Evolutionary conservation across 2,113 vertebrate species (phyloP), one percentile per base, ranked within the genome.

Genomic region (Ardeotis arabs): DNA sequence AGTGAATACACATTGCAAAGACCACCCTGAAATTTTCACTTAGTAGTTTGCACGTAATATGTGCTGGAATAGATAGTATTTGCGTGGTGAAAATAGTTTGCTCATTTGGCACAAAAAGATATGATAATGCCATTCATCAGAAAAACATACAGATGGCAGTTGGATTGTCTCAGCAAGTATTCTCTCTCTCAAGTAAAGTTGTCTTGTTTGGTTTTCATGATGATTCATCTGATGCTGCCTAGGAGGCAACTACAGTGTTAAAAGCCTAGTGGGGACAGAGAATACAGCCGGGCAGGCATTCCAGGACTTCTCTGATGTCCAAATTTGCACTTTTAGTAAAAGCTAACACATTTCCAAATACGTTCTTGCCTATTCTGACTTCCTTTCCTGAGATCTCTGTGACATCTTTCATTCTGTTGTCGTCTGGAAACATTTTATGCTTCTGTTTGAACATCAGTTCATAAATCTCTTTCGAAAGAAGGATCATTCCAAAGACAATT

Each of bases 61-160:
- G 35, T 64, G 55, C 76, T 87, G 91, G 73, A 92, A 58, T 47
- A 94, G 60, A 83, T 41, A 83, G 67, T 62, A 72, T 82, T 77
- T 59, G 44, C 72, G 82, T 93, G 82, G 80, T 91, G 86, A 89
- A 95, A 91, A 94, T 14, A 91, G 73, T 80, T 89, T 81, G 92
- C 69, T 95, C 60, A 72, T 95, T 94, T 92, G 91, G 93, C 91
- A 96, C 64, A 78, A 81, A 92, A 93, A 87, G 25, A 68, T 31
- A 67, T 9, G 86, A 86, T 95, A 95, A 94, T 84, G 87, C 73
- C 52, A 79, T 75, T 91, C 74, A 91, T 79, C 66, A 95, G 87
- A 79, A 94, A 93, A 95, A 91, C 47, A 75, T 56, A 84, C 93
- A 95, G 89, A 92, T 92, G 86, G 89, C 47, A 69, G 64, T 84